These are phyloP conservation scores for Dicycla oo DNA, from an alignment of 2,888 invertebrate species.

Conservation along the genomic window DNA sequence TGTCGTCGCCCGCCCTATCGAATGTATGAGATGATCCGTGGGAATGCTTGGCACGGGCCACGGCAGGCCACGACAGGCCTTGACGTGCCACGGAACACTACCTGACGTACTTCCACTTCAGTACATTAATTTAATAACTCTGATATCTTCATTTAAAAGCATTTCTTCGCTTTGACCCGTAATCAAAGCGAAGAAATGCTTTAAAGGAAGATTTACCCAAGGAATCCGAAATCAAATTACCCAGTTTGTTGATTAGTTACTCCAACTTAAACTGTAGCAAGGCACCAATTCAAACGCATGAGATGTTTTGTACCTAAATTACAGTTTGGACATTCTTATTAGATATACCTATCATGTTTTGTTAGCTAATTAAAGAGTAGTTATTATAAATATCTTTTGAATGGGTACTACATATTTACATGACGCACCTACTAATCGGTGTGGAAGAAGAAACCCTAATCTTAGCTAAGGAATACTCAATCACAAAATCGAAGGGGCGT, in stretches of 20 bases:
- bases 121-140: conserved; percentile 46
- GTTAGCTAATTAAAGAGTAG: neutral
- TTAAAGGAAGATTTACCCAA: conserved; percentile 46
- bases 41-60: too few relatives aligned
- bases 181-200: conserved; percentile 48
- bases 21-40: too few relatives aligned
- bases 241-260: conserved; percentile 46
- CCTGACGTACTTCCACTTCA: conserved; percentile 30
- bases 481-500: neutral
- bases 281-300: conserved; percentile 4
- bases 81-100: too few relatives aligned
- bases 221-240: conserved; percentile 50
- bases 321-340: neutral
- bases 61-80: too few relatives aligned
- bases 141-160: too few relatives aligned
- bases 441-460: neutral
- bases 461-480: neutral
- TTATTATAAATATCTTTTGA: neutral
- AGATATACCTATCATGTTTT: conserved; percentile 7
- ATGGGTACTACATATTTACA: too few relatives aligned
- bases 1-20: too few relatives aligned
- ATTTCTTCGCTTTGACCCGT: too few relatives aligned
- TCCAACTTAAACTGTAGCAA: conserved; percentile 27
- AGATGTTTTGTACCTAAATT: conserved; percentile 13
- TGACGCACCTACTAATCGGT: neutral